A percentile compares a stretch with the other conserved stretches of the same genome.
Conservation (phyloP, 2,113 vertebrate genomes). For the Chionomys nivalis region DNA sequence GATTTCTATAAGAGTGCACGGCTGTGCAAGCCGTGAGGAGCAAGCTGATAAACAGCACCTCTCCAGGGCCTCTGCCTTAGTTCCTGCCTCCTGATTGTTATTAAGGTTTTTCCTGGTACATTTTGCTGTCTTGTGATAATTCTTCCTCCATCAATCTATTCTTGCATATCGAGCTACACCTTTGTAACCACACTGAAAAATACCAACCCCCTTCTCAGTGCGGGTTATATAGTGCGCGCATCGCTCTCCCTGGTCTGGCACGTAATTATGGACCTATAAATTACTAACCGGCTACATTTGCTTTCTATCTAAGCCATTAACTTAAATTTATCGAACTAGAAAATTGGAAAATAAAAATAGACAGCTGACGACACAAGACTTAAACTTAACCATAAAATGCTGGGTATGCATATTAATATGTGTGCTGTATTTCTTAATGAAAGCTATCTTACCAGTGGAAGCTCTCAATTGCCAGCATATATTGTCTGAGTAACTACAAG, state of each 20-base stretch:
- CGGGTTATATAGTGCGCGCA: not conserved
- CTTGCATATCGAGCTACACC: not conserved
- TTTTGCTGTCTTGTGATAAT: slow-evolving; percentile 9
- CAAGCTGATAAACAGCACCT: no score
- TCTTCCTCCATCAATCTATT: not conserved
- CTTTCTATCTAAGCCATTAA: slow-evolving; percentile 51
- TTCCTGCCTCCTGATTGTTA: not conserved
- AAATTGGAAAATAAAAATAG: slow-evolving; percentile 67
- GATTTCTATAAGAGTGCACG: not conserved
- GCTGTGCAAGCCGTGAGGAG: not conserved
- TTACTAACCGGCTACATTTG: slow-evolving; percentile 33
- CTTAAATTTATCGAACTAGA: slow-evolving; percentile 62
- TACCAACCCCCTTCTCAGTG: not conserved
- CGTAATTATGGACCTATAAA: not conserved
- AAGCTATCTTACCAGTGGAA: not conserved
- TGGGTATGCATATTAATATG: not conserved
- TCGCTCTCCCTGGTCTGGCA: not conserved
- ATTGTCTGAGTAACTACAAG: not conserved
- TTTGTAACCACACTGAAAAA: not conserved
- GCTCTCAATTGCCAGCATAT: not conserved
- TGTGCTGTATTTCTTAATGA: not conserved
- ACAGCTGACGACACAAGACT: slow-evolving; percentile 17
- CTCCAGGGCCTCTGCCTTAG: not conserved
- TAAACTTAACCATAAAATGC: slow-evolving; percentile 39
- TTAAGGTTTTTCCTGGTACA: not conserved